Evolutionary conservation across 2,113 vertebrate genomes (phyloP), one percentile per base, ranked within the genome.

Genomic region (Tylochromis polylepis): DNA sequence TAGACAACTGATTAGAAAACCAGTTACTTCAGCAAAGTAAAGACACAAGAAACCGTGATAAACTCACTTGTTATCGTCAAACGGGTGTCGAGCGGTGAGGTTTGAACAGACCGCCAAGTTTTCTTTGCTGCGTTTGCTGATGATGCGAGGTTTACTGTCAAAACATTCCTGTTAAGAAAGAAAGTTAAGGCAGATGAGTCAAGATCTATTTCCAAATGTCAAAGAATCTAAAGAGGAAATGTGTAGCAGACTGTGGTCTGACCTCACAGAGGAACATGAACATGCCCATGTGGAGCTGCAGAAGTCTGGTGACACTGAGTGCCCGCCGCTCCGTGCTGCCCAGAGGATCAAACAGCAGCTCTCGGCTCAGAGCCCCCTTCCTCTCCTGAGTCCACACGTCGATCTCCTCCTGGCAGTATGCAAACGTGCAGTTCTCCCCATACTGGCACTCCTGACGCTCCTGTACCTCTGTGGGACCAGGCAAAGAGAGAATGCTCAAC

Each of bases 191-290:
- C 6, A 27, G 4, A 29, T 3, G 1, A 80, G 16, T 41, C 29
- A 27, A 16, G 11, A 38, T 41, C 5, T 6, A 2, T 2, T 46
- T 59, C 15, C 2, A 14, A 18, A 81, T 0, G 12, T 4, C 4
- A 8, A 38, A 27, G 14, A 67, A 8, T 27, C 15, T 1, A 34
- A 10, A 49, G 11, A 53, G 6, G 22, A 6, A 46, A 4, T 16
- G 11, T 31, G 4, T 38, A 10, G 8, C 5, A 81, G 29, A 20
- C 20, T 38, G 7, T 3, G 11, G 6, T 14, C 93, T 88, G 96
- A 99, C 99, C 98, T 99, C 98, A 94, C 99, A 99, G 95, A 99
- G 98, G 96, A 99, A 99, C 94, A 98, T 99, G 95, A 99, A 99
- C 97, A 99, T 98, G 96, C 99, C 99, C 96, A 98, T 98, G 93